Percentiles rank a stretch among this genome's conserved stretches.
Conservation (phyloP, 2,113 vertebrate species). For the Stercorarius parasiticus region DNA sequence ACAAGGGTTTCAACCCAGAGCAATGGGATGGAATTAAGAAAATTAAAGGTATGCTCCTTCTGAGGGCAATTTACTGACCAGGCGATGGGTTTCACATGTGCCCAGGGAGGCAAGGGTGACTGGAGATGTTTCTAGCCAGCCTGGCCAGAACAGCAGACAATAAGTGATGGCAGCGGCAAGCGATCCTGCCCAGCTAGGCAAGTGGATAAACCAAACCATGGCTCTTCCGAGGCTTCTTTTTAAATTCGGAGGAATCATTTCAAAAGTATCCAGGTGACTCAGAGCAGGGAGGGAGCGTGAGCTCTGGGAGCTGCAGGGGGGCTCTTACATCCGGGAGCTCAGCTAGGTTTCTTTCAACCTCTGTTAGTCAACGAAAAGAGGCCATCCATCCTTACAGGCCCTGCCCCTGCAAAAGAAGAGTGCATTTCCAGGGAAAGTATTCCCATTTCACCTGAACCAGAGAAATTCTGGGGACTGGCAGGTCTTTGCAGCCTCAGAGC, state of each 20-base stretch:
- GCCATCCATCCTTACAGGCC: background rate
- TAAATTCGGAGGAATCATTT: background rate
- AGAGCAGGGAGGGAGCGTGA: background rate
- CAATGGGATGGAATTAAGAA: background rate
- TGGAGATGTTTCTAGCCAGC: background rate
- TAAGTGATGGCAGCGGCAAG: background rate
- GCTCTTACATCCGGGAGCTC: accelerated
- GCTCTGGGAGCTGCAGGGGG: background rate
- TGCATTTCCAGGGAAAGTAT: background rate
- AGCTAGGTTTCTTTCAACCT: background rate
- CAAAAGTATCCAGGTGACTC: background rate
- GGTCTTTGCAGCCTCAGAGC: background rate
- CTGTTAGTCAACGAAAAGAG: background rate
- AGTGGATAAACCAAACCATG: background rate
- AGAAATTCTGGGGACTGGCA: background rate
- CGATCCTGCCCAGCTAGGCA: background rate
- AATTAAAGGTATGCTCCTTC: background rate
- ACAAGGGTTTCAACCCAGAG: background rate
- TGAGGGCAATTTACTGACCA: background rate
- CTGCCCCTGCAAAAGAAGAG: background rate
- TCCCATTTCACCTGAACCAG: background rate
- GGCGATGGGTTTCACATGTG: background rate
- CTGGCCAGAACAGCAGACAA: background rate
- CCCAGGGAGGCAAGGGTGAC: background rate
- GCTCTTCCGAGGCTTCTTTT: background rate